Percentiles rank a stretch among this genome's conserved stretches.
These are phyloP conservation scores for Dasypus novemcinctus DNA, from an alignment of 2,113 vertebrate species.

Conservation along the genomic window DNA sequence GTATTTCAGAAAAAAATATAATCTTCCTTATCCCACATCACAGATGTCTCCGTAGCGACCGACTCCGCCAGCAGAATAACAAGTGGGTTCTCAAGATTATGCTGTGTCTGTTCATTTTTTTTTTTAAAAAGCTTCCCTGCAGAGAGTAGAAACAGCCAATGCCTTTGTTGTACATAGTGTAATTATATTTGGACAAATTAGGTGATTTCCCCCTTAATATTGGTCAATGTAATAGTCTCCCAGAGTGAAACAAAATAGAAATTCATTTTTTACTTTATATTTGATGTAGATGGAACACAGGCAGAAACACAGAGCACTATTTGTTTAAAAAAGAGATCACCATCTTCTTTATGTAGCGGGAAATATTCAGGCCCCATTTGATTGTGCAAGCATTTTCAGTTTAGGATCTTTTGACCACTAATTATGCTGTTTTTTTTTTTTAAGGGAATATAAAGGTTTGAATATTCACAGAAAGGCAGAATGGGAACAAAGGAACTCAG, in stretches of 20 bases:
- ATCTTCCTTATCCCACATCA: slow-evolving; percentile 58
- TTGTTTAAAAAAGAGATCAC: slow-evolving; percentile 46
- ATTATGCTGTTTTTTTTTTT: neutral
- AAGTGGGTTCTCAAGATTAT: slow-evolving; percentile 62
- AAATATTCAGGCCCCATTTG: neutral
- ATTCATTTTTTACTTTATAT: slow-evolving; percentile 59
- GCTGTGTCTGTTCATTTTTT: slow-evolving; percentile 23
- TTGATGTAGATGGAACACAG: slow-evolving; percentile 31
- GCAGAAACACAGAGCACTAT: slow-evolving; percentile 38
- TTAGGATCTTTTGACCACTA: slow-evolving; percentile 32
- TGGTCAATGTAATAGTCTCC: slow-evolving; percentile 48
- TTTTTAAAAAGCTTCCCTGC: slow-evolving; percentile 28
- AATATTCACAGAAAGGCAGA: slow-evolving; percentile 11
- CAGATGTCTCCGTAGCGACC: slow-evolving; percentile 62
- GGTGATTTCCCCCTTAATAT: neutral
- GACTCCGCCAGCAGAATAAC: slow-evolving; percentile 59
- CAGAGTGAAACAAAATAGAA: slow-evolving; percentile 46
- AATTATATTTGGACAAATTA: slow-evolving; percentile 66
- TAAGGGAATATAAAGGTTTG: neutral
- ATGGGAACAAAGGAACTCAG: neutral
- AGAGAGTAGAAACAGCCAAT: slow-evolving; percentile 28
- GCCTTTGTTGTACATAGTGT: slow-evolving; percentile 28
- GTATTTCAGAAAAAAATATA: slow-evolving; percentile 42
- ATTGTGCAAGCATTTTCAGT: slow-evolving; percentile 5
- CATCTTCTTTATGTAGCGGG: slow-evolving; percentile 50